Conservation (phyloP, 2,113 vertebrate species). For the Beaufortia kweichowensis region DNA sequence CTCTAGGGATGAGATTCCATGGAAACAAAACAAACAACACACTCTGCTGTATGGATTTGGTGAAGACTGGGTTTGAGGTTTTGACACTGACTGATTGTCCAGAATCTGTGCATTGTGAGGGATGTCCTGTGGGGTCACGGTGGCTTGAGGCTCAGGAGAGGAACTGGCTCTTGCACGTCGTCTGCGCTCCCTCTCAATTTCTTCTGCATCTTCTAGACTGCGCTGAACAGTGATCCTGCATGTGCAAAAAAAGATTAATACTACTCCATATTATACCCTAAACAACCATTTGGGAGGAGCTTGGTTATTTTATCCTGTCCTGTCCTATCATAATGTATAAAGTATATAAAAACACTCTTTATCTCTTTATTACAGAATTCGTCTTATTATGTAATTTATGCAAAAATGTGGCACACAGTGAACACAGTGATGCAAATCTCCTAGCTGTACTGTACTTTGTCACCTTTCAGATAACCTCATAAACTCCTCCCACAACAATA, state of each 20-base stretch:
- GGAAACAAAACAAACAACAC: constrained; percentile 51
- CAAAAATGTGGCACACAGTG: too few relatives aligned
- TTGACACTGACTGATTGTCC: constrained; percentile 24
- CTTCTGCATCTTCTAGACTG: constrained; percentile 84
- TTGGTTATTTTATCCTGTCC: too few relatives aligned
- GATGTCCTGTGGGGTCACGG: constrained; percentile 25
- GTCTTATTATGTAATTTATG: too few relatives aligned
- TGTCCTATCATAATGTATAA: too few relatives aligned
- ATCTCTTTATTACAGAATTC: too few relatives aligned
- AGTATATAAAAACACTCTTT: too few relatives aligned
- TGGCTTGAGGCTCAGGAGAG: not conserved
- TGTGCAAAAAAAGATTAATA: not conserved
- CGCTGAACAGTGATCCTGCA: constrained; percentile 82
- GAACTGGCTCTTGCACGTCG: constrained; percentile 63
- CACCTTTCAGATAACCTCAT: not conserved
- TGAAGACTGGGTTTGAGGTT: not conserved
- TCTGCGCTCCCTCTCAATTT: constrained; percentile 75
- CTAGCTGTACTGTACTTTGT: not conserved
- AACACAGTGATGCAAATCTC: not conserved
- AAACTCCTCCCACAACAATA: not conserved
- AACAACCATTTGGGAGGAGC: too few relatives aligned
- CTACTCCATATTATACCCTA: too few relatives aligned
- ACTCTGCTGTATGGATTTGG: constrained; percentile 1
- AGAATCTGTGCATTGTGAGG: not conserved
- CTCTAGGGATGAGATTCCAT: constrained; percentile 46